These are phyloP conservation scores for Carassius carassius DNA, from an alignment of 2,113 vertebrate species.

Conservation along the genomic window DNA sequence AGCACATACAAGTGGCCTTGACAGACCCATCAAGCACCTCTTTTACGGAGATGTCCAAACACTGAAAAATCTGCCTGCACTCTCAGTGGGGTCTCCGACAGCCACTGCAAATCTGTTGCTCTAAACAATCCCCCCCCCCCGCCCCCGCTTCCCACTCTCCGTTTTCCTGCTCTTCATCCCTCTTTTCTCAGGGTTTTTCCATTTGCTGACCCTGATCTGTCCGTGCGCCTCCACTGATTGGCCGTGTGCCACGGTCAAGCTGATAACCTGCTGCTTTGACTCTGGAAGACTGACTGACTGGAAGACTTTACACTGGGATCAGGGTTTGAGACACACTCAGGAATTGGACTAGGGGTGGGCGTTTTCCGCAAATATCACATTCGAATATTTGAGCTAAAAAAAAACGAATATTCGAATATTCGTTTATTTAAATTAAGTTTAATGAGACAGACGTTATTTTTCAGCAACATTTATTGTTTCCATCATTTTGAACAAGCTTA, in stretches of 20 bases:
- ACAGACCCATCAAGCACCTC: constrained; percentile 24
- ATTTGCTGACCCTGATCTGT: constrained; percentile 38
- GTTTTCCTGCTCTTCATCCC: neutral
- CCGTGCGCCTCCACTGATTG: constrained; percentile 19
- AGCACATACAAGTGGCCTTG: neutral
- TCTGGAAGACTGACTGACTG: neutral
- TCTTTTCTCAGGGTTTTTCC: neutral
- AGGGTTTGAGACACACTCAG: constrained; percentile 11
- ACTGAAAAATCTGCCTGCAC: neutral
- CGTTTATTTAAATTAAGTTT: too few species aligned
- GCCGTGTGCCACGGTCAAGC: neutral
- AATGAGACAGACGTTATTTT: too few species aligned
- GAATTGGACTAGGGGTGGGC: too few species aligned
- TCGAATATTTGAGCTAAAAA: too few species aligned
- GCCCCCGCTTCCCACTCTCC: too few species aligned
- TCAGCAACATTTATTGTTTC: too few species aligned
- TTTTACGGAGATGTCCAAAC: constrained; percentile 27
- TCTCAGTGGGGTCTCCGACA: constrained; percentile 6
- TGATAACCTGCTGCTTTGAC: constrained; percentile 16
- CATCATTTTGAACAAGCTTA: too few species aligned
- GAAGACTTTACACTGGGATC: constrained; percentile 13
- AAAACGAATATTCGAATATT: too few species aligned
- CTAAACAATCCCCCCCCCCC: neutral
- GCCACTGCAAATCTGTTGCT: neutral
- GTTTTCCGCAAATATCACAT: too few species aligned